Evolutionary conservation across 2,797 vertebrate genomes (phyloP).

Genomic region (Lacerta agilis): DNA sequence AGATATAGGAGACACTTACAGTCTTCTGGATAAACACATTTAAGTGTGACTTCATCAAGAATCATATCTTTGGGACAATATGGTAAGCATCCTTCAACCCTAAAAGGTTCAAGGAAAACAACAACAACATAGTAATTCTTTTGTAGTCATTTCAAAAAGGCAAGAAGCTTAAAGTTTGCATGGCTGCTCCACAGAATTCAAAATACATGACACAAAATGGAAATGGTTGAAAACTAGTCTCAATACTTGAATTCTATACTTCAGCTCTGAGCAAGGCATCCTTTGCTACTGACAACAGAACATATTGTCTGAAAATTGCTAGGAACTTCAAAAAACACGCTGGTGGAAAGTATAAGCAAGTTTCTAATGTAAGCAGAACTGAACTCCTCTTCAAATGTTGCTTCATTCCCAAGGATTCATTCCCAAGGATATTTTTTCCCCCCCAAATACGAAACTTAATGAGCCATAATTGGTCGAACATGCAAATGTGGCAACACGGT

Average conservation of each 20-base stretch:
- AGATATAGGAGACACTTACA: conserved; percentile 83
- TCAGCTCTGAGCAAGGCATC: neutral
- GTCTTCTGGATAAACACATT: conserved; percentile 95
- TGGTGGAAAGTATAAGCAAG: neutral
- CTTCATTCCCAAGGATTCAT: neutral
- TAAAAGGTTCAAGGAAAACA: conserved; percentile 62
- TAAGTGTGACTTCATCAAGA: conserved; percentile 93
- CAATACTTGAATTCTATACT: neutral
- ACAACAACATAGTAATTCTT: conserved; percentile 35
- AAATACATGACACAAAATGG: neutral
- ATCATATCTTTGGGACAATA: conserved; percentile 95
- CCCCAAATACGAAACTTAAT: no score
- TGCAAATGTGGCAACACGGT: neutral
- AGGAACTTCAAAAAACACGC: neutral
- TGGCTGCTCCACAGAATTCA: neutral
- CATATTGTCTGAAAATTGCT: neutral
- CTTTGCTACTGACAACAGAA: neutral
- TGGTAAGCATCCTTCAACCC: conserved; percentile 97
- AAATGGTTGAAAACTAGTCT: neutral
- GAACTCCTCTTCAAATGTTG: neutral
- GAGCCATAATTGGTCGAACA: neutral
- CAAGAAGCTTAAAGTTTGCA: conserved; percentile 11
- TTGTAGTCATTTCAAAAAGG: neutral
- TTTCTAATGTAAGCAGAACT: neutral
- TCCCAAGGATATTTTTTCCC: neutral